Evolutionary conservation across 2,888 invertebrate genomes (phyloP).

Genomic region (Arrhopalites spinosus): DNA sequence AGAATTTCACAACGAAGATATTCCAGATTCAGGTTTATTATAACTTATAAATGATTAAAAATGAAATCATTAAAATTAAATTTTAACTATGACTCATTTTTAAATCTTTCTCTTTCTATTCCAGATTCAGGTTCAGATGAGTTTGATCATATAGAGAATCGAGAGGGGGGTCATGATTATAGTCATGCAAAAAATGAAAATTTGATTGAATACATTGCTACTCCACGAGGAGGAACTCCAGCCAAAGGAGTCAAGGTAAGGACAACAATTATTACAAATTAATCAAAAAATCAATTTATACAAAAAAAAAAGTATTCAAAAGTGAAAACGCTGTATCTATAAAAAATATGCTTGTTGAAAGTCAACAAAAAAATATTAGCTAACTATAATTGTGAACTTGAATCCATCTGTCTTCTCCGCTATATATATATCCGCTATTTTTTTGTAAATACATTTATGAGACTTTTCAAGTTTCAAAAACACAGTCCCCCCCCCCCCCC

Average conservation of each 20-base stretch:
- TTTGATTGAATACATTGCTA: constrained; percentile 71
- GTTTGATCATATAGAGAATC: constrained; percentile 66
- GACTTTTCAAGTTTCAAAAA: too few relatives aligned
- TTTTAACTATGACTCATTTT: background rate
- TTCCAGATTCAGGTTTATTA: constrained; percentile 66
- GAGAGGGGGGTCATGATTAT: constrained; percentile 59
- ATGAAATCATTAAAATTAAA: background rate
- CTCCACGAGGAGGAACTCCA: constrained; percentile 61
- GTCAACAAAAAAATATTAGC: constrained; percentile 8
- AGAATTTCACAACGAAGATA: constrained; percentile 76
- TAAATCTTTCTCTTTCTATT: background rate
- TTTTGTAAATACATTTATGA: background rate
- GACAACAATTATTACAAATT: constrained; percentile 22
- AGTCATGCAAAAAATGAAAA: constrained; percentile 79
- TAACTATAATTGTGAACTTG: background rate
- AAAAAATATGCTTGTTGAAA: background rate
- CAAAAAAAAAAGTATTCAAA: background rate
- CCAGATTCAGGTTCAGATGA: constrained; percentile 65
- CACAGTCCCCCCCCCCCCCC: too few relatives aligned
- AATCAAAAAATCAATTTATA: background rate
- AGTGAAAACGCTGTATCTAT: background rate
- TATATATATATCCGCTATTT: background rate
- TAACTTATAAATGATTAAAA: too few relatives aligned
- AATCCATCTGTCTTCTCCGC: constrained; percentile 31
- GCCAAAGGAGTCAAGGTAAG: constrained; percentile 73